Conservation (phyloP, 2,888 invertebrate species). For the Nemapogon koenigi region DNA sequence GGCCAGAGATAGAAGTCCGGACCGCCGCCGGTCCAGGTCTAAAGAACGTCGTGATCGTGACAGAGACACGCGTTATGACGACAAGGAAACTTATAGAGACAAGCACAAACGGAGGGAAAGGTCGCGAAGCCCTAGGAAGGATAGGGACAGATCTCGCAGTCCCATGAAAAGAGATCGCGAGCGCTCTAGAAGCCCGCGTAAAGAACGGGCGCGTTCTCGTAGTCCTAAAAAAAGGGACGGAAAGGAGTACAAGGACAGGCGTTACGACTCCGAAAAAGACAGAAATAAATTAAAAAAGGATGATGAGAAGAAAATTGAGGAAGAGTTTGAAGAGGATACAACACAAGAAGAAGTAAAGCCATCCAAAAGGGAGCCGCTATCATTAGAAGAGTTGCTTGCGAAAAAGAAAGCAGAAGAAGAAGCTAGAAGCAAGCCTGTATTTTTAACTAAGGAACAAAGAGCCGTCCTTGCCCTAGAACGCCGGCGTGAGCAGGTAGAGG, state of each 20-base stretch:
- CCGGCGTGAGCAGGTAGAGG: constrained; percentile 88
- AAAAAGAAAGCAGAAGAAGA: constrained; percentile 97
- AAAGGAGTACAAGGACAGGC: constrained; percentile 35
- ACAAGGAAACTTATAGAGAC: constrained; percentile 46
- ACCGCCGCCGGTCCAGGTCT: constrained; percentile 48
- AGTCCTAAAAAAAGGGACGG: constrained; percentile 49
- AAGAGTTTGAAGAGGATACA: constrained; percentile 37
- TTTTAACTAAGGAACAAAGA: constrained; percentile 95
- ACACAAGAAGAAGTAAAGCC: constrained; percentile 48
- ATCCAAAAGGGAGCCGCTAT: constrained; percentile 79
- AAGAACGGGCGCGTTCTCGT: constrained; percentile 36
- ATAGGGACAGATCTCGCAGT: constrained; percentile 30
- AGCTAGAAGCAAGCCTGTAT: constrained; percentile 94
- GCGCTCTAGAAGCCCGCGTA: constrained; percentile 17
- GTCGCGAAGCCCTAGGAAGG: constrained; percentile 42
- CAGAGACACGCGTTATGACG: constrained; percentile 38
- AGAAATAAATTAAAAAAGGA: constrained; percentile 41
- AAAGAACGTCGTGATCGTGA: constrained; percentile 50
- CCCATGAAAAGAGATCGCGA: constrained; percentile 26
- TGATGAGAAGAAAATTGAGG: constrained; percentile 36
- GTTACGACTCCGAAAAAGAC: constrained; percentile 45
- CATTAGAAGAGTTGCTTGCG: constrained; percentile 92
- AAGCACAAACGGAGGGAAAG: constrained; percentile 38
- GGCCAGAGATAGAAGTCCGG: constrained; percentile 48
- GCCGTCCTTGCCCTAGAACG: constrained; percentile 87